Base-by-base conservation (phyloP, 2,888 invertebrate genomes). In the Ennomos erosarius region DNA sequence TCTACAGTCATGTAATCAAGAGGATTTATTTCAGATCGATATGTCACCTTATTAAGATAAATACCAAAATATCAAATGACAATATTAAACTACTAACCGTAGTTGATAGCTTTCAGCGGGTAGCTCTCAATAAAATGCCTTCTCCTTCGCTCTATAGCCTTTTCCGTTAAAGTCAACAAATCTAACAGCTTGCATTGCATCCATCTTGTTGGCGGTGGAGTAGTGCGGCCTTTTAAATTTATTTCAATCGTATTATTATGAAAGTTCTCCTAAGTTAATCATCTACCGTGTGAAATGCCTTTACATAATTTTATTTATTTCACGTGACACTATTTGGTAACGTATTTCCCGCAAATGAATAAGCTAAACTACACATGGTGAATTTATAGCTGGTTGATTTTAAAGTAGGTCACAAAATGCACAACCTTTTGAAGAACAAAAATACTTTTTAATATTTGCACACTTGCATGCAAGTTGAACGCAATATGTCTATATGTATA, bases 171-270 rank as follows among this genome's bases (percentile, higher is more conserved):
- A 0, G 84, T 82, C 1, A 92, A 77, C 1, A 92, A 69, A 50
- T 90, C 90, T 1, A 88, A 71, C 35, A 91, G 73, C 67, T 90
- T 91, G 70, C 78, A 82, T 63, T 89, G 86, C 78, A 90, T 77
- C 91, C 91, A 91, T 39, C 69, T 76, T 0, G 83, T 67, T 0
- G 87, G 81, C 0, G 86, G 84, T 0, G 86, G 81, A 0, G 67
- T 62, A 10, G 73, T 69, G 6, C 74, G 75, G 1, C 71, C 69
- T 55, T 40, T 39, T 1, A 34, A 49, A 36, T 12, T 13, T 6
- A 36, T 16, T 37, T 35, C 12, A 39, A 43, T 11, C 6, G 1
- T 37, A 47, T 35, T 26, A 26, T 6, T 26, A 26, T 26, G 26
- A 26, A 6, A 1, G 6, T 26, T 26, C 6, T 26, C 26, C 6